Evolutionary conservation across 2,797 vertebrate genomes (phyloP).

Genomic region (Sylvia borin): DNA sequence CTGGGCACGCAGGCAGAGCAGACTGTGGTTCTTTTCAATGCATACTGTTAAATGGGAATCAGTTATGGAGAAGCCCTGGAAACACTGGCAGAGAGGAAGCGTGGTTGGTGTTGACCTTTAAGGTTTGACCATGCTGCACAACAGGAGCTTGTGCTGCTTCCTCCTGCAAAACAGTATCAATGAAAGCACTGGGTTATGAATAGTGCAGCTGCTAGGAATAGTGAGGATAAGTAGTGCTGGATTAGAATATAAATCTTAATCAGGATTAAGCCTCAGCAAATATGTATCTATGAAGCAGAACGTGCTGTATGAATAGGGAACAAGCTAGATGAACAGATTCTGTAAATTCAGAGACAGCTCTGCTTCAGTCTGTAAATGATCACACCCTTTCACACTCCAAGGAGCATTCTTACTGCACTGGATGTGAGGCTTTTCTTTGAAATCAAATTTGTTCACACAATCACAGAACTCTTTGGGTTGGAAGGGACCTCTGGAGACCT

Average conservation of each 20-base stretch:
- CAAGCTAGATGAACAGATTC: background rate
- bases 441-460: background rate
- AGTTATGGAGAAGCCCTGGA: background rate
- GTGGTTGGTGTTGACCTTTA: background rate
- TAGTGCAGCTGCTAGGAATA: background rate
- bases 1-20: background rate
- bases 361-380: background rate
- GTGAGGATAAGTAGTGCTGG: background rate
- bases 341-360: background rate
- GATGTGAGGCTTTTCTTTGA: background rate
- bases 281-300: background rate
- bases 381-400: background rate
- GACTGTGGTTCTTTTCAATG: background rate
- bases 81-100: background rate
- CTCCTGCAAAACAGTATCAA: background rate
- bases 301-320: background rate
- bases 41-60: background rate
- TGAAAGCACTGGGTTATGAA: background rate
- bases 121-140: background rate
- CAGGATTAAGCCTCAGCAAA: slow-evolving; percentile 1
- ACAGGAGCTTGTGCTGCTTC: background rate
- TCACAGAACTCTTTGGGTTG: background rate
- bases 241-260: slow-evolving; percentile 27
- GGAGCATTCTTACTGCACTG: background rate
- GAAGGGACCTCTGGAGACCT: background rate